Base-by-base conservation (phyloP, 2,113 vertebrate species). In the Lutjanus erythropterus region DNA sequence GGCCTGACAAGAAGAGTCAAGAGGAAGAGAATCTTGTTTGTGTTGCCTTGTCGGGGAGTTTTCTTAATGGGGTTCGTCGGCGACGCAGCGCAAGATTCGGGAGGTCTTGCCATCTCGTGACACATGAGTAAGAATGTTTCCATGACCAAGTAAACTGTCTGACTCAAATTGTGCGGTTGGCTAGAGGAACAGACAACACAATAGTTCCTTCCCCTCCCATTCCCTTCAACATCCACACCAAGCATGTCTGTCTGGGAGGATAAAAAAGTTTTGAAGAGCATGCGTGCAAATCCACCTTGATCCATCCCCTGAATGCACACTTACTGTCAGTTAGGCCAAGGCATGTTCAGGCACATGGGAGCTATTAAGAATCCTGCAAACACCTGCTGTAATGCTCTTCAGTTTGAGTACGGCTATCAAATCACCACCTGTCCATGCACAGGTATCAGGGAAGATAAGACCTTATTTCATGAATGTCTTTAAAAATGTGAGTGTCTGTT, bases 101-200 rank as follows among this genome's bases (percentile, higher is more conserved):
- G 77, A 88, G 78, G 83, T 71, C 78, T 83, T 49, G 59, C 27
- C 31, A 14, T 86, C 83, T 88, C n/a, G 59, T 89, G 88, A 88
- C 84, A 92, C 75, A 88, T 41, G 82, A 91, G 83, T 65, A 86
- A 83, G 85, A 93, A 90, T 90, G 87, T 92, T 90, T 91, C 80
- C 78, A 85, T 68, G 64, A 78, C 53, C 68, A 35, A 72, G 71
- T 85, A 86, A 77, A 88, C 67, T 71, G 77, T 80, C 81, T 89
- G 86, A 85, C 71, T 92, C 72, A 89, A 86, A 90, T 47, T 76
- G 78, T 84, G 75, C 31, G 59, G 74, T 89, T 75, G 73, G 53
- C 71, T 83, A 6, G 18, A 68, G 42, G 53, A 82, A 72, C 56
- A 75, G 75, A 85, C 75, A 86, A 29, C 47, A 78, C 70, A 84